These are phyloP conservation scores for Ericerus pela DNA, from an alignment of 1,140 invertebrate genomes.

Conservation along the genomic window DNA sequence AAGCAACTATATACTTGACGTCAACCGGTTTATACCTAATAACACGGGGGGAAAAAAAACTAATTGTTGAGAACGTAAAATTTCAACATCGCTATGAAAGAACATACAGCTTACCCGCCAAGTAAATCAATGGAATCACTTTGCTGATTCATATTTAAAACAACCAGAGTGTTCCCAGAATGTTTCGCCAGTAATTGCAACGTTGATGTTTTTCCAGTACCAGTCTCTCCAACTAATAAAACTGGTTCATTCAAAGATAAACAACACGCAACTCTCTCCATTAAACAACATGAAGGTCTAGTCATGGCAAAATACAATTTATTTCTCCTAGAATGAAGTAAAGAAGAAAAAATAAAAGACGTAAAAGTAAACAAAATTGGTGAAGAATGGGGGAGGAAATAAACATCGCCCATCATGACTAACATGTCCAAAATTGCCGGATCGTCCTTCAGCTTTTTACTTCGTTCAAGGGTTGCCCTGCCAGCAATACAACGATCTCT, in stretches of 20 bases:
- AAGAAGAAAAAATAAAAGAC: not conserved
- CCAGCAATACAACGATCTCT: slow-evolving; percentile 36
- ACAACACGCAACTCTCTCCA: slow-evolving; percentile 76
- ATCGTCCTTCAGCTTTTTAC: not conserved
- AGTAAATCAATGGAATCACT: slow-evolving; percentile 91
- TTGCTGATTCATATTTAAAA: slow-evolving; percentile 99
- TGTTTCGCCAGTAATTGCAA: slow-evolving; percentile 82
- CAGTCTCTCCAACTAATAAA: slow-evolving; percentile 92
- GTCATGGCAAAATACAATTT: slow-evolving; percentile 60
- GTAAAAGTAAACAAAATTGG: too few species aligned
- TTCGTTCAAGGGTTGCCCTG: slow-evolving; percentile 33
- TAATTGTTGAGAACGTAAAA: too few species aligned
- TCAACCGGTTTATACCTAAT: slow-evolving; percentile 83
- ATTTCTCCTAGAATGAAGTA: slow-evolving; percentile 24
- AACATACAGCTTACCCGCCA: slow-evolving; percentile 54
- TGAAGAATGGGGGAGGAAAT: too few species aligned
- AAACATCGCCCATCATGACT: not conserved
- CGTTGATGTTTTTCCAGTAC: slow-evolving; percentile 94
- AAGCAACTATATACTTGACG: slow-evolving; percentile 63
- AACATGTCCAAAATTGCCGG: not conserved
- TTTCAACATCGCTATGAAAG: too few species aligned
- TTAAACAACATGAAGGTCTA: slow-evolving; percentile 53
- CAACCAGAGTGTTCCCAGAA: slow-evolving; percentile 67
- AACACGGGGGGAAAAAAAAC: slow-evolving; percentile 1
- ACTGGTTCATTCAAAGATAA: slow-evolving; percentile 76